These are phyloP conservation scores for Ochotona curzoniae DNA, from an alignment of 2,113 vertebrate species.

Conservation along the genomic window DNA sequence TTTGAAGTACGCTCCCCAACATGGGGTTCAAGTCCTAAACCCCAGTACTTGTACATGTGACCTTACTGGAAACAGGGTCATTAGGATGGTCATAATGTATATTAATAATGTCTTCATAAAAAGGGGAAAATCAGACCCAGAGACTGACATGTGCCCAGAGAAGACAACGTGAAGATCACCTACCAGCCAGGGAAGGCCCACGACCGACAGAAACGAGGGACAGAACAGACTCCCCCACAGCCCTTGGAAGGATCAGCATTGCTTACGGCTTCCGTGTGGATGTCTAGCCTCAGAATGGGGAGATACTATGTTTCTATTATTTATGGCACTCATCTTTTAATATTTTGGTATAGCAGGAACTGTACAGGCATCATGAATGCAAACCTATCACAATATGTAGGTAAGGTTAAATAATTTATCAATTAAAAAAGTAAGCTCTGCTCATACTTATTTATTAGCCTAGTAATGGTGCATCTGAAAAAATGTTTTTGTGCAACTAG, in stretches of 20 bases:
- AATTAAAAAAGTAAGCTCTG: background rate
- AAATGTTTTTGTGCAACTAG: background rate
- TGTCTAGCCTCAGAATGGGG: background rate
- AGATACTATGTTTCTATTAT: background rate
- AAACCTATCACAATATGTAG: background rate
- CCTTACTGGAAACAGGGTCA: background rate
- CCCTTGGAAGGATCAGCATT: background rate
- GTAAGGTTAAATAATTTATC: background rate
- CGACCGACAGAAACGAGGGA: background rate
- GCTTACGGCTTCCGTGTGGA: background rate
- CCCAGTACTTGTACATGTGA: background rate
- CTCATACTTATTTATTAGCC: background rate
- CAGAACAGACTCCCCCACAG: too few species aligned
- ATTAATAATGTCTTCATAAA: background rate
- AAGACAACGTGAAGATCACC: background rate
- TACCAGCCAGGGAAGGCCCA: background rate
- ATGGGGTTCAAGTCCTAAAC: background rate
- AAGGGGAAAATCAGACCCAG: background rate
- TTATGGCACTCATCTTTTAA: background rate
- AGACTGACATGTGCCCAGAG: background rate
- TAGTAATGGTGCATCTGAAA: background rate
- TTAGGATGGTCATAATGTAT: background rate
- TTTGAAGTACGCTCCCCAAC: background rate
- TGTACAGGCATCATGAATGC: background rate
- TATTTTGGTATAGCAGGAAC: background rate